Conservation (phyloP, 2,888 invertebrate species). For the Cosmia pyralina region DNA sequence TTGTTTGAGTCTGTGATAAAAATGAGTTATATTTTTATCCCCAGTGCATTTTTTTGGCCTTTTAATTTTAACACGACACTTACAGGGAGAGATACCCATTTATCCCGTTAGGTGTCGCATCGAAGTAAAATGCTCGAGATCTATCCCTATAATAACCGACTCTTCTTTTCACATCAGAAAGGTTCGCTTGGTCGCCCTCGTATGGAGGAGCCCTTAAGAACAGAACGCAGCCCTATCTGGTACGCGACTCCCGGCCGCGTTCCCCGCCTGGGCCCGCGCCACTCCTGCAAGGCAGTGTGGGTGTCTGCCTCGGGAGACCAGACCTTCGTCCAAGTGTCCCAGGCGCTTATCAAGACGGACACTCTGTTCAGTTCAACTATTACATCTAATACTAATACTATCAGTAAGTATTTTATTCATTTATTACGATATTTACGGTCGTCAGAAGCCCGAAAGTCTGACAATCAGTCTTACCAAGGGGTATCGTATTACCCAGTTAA, state of each 20-base stretch:
- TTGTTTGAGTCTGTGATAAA: slow-evolving; percentile 75
- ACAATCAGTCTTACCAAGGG: no score
- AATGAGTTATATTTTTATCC: not conserved
- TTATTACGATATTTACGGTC: no score
- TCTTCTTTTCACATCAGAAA: slow-evolving; percentile 79
- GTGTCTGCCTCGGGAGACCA: slow-evolving; percentile 98
- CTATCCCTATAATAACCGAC: not conserved
- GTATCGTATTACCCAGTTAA: no score
- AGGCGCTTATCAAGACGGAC: slow-evolving; percentile 97
- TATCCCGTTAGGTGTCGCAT: not conserved
- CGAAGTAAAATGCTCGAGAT: not conserved
- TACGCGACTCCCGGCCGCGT: slow-evolving; percentile 94
- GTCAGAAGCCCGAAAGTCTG: no score
- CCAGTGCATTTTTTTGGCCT: not conserved
- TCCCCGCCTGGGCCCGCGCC: slow-evolving; percentile 95
- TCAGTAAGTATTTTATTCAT: slow-evolving; percentile 90
- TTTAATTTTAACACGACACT: not conserved
- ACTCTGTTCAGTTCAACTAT: slow-evolving; percentile 96
- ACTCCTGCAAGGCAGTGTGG: slow-evolving; percentile 97
- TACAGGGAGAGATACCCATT: not conserved
- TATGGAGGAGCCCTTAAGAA: slow-evolving; percentile 78
- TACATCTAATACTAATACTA: slow-evolving; percentile 95
- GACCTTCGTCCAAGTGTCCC: slow-evolving; percentile 97
- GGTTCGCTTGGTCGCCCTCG: slow-evolving; percentile 90
- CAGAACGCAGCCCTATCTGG: slow-evolving; percentile 91